phyloP scores from a whole-genome alignment of 2,888 invertebrate species.

The Leptopterna dolabrata region DNA sequence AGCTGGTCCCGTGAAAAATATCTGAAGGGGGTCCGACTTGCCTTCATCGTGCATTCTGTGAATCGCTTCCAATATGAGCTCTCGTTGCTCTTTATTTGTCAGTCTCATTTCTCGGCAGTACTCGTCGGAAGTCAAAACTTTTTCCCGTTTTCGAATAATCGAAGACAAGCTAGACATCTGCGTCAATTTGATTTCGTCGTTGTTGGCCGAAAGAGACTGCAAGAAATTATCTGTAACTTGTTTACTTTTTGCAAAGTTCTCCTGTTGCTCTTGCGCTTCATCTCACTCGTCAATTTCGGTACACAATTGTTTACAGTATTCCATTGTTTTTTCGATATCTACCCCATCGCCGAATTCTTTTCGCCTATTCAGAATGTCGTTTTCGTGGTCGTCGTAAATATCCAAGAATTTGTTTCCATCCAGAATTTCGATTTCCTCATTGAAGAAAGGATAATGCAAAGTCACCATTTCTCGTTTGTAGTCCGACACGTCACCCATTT shows the following conservation, averaged over 20 bases:
- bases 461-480: background rate
- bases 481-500: background rate
- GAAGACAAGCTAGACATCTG: slow-evolving; percentile 16
- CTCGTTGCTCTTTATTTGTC: slow-evolving; percentile 25
- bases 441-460: background rate
- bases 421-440: slow-evolving; percentile 49
- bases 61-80: slow-evolving; percentile 10
- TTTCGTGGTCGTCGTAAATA: background rate
- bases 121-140: slow-evolving; percentile 31
- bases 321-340: background rate
- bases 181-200: slow-evolving; percentile 13
- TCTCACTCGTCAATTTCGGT: background rate
- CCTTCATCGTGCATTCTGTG: slow-evolving; percentile 8
- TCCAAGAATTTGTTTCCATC: slow-evolving; percentile 2
- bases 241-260: background rate
- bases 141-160: slow-evolving; percentile 27
- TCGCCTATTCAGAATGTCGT: background rate
- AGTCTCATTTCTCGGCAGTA: slow-evolving; percentile 32
- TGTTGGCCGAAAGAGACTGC: slow-evolving; percentile 18
- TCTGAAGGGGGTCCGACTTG: slow-evolving; percentile 59
- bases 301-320: background rate
- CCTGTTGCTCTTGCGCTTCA: slow-evolving; percentile 23
- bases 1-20: slow-evolving; percentile 62
- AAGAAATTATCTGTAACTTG: background rate
- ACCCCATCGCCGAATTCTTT: background rate